These are phyloP conservation scores for Pammene fasciana DNA, from an alignment of 2,888 invertebrate species.

Conservation along the genomic window DNA sequence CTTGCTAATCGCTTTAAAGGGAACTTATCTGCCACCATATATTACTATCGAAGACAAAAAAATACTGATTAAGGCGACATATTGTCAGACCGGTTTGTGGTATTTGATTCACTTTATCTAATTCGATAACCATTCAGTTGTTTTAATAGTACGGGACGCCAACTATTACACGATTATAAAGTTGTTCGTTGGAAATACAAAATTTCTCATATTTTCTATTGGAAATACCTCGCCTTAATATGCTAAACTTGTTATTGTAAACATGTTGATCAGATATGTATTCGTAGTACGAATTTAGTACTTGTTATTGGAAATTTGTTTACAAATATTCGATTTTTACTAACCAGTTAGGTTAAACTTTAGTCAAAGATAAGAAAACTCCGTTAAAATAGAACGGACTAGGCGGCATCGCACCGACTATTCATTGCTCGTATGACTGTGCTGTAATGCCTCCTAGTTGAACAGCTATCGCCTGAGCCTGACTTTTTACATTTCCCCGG, in stretches of 20 bases:
- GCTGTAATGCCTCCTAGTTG: not conserved
- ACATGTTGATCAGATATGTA: not conserved
- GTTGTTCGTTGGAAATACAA: too few relatives aligned
- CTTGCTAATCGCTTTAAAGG: conserved; percentile 44
- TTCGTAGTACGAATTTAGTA: not conserved
- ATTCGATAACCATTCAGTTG: not conserved
- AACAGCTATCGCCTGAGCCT: too few relatives aligned
- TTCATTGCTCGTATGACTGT: not conserved
- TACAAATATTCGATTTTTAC: not conserved
- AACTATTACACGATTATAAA: not conserved
- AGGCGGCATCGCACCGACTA: not conserved
- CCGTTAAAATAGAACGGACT: too few relatives aligned
- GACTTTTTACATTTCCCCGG: too few relatives aligned
- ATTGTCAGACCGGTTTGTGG: not conserved
- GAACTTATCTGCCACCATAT: conserved; percentile 42
- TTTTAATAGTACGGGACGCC: not conserved
- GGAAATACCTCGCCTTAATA: too few relatives aligned
- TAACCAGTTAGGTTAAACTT: not conserved
- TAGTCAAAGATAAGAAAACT: too few relatives aligned
- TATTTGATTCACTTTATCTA: not conserved
- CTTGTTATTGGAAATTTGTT: not conserved
- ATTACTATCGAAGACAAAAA: too few relatives aligned
- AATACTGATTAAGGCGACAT: too few relatives aligned
- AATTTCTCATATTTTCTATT: too few relatives aligned
- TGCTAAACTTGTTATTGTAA: too few relatives aligned